These are phyloP conservation scores for Lichenostomus cassidix DNA, from an alignment of 2,113 vertebrate species.

Conservation along the genomic window DNA sequence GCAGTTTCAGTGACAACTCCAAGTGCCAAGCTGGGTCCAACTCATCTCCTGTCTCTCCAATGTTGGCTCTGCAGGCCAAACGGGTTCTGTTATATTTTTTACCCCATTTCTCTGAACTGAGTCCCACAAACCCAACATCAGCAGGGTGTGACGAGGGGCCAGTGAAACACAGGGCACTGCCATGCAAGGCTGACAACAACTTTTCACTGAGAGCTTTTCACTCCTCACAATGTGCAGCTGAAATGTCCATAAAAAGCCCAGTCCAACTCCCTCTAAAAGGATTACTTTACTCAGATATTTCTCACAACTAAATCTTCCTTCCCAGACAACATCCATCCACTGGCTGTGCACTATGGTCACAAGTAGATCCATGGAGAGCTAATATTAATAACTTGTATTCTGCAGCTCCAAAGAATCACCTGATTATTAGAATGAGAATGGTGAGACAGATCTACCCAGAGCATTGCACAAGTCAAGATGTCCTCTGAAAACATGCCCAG, in stretches of 20 bases:
- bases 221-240: background rate
- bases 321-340: background rate
- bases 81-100: fast-evolving
- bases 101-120: background rate
- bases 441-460: background rate
- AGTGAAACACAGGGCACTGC: background rate
- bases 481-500: background rate
- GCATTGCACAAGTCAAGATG: background rate
- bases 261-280: background rate
- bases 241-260: background rate
- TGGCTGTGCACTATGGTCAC: fast-evolving
- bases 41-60: background rate
- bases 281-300: background rate
- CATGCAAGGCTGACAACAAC: background rate
- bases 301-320: background rate
- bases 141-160: fast-evolving
- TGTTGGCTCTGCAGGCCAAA: background rate
- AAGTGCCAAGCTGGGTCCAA: background rate
- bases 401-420: background rate
- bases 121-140: background rate
- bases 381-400: background rate
- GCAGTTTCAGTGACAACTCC: too few species aligned
- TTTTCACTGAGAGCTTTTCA: background rate
- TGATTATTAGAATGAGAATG: background rate
- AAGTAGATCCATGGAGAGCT: background rate